Evolutionary conservation across 1,140 invertebrate genomes (phyloP), one percentile per base, ranked within the genome.

Genomic region (Brachionus asplanchnoidis): DNA sequence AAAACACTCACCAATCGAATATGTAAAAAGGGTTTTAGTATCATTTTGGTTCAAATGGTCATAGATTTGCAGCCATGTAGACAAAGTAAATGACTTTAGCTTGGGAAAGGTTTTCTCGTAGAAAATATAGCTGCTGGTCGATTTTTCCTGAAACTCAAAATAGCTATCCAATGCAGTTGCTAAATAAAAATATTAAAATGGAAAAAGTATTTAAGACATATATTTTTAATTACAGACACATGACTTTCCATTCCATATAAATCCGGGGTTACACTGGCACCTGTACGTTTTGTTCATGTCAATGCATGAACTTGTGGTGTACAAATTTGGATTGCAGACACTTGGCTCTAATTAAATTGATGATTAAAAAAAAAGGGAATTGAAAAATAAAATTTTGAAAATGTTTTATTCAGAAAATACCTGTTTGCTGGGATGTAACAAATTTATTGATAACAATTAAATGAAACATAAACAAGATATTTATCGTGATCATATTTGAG

Each of bases 251-350:
- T 90, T 90, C 89, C 89, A 90, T 50, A 88, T 86, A 77, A 89
- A 90, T 14, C 89, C 89, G 3, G 89, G 87, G 3, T 89, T 88
- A 86, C 89, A 90, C 73, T 87, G 87, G 85, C 89, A 90, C 7
- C 87, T 87, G 85, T 90, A 90, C 0, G 88, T 88, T 50, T 88
- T 87, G 3, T 88, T 87, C 84, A 88, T 87, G 68, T 90, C 87
- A n/a, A 87, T 86, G 85, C 89, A 90, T 20, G 23, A n/a, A 11
- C 26, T n/a, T 36, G 1, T 11, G 11, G 50, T 20, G 36, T 82
- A 82, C 56, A 53, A 32, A 20, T 17, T 53, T 20, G 26, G 46
- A 66, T 82, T 66, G 14, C 78, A 82, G 0, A n/a, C 3, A 14
- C 36, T 70, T 36, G 17, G 5, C 7, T 70, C 66, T 60, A 60